Base-by-base conservation (phyloP, 2,888 invertebrate genomes). In the Phymatocera aterrima region DNA sequence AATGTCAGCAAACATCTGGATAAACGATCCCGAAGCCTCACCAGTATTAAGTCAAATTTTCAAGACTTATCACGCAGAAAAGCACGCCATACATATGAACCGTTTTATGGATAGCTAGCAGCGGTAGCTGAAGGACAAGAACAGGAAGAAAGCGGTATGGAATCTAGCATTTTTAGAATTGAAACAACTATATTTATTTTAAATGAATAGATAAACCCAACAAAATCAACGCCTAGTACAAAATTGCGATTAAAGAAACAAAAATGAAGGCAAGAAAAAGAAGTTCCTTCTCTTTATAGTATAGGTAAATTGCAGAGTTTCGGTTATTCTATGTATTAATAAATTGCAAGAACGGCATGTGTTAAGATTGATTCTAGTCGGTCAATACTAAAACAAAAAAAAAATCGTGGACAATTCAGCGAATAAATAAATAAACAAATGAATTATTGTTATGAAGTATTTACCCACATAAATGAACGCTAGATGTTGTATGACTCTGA, bases 11-110 rank as follows among this genome's bases (percentile, higher is more conserved):
- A 93, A 92, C 83, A 92, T 93, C 81, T 95, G 94, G 94, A 91
- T 94, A 78, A 93, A 93, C 83, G 95, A 95, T 88, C 92, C 93
- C n/a, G 94, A 95, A 84, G 93, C 94, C 40, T 93, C 93, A 65
- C 94, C 94, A 24, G 92, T 94, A 79, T 91, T 95, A 74, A 93
- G 93, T 86, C 93, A 94, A 89, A 94, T 95, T 83, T 93, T 94
- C 82, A 92, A 94, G 83, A 94, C 93, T 81, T 94, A 93, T 89
- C 93, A 93, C 84, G 92, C 93, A 78, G 94, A 94, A 85, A 94
- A 93, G 88, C 93, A 94, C 88, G 92, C 93, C 65, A 88, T 92
- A 83, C 91, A 92, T 82, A 91, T 92, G 82, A 93, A 92, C 89
- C 92, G 88, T 78, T 87, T 84, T 78, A 81, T 82, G 40, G 81